phyloP scores from a whole-genome alignment of 2,797 vertebrate genomes.

The Peromyscus melanophrys region DNA sequence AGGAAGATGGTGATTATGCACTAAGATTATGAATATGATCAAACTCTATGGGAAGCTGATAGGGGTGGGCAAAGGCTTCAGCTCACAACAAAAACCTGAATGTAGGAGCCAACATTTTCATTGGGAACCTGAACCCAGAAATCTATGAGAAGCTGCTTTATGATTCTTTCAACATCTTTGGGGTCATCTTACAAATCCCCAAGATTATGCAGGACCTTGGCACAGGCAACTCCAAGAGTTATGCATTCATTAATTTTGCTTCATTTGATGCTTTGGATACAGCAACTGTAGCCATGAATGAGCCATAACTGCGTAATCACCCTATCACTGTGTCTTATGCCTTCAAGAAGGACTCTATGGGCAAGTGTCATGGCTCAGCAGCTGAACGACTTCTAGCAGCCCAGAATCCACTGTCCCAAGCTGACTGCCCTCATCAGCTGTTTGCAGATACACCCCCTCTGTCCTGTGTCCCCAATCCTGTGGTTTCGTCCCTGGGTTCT shows the following conservation, averaged over 20 bases:
- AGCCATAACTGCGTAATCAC: too few relatives aligned
- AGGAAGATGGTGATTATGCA: not conserved
- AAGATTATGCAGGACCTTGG: too few relatives aligned
- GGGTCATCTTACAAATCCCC: not conserved
- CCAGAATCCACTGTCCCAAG: not conserved
- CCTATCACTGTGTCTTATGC: not conserved
- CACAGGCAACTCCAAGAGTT: not conserved
- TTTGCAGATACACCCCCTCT: not conserved
- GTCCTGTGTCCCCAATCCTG: too few relatives aligned
- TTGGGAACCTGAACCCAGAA: not conserved
- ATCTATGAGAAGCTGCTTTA: not conserved
- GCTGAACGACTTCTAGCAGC: not conserved
- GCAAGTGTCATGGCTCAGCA: not conserved
- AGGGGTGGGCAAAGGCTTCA: not conserved
- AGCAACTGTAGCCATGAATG: not conserved
- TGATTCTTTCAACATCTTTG: not conserved
- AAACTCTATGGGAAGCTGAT: not conserved
- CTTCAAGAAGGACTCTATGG: not conserved
- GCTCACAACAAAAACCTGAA: not conserved
- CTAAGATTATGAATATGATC: not conserved
- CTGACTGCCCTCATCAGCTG: not conserved
- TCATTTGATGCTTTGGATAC: not conserved
- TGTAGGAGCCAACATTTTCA: not conserved
- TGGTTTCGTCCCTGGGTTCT: not conserved
- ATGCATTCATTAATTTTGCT: not conserved